These are phyloP conservation scores for Cricetomys ansorgei DNA, from an alignment of 2,113 vertebrate genomes.

Conservation along the genomic window DNA sequence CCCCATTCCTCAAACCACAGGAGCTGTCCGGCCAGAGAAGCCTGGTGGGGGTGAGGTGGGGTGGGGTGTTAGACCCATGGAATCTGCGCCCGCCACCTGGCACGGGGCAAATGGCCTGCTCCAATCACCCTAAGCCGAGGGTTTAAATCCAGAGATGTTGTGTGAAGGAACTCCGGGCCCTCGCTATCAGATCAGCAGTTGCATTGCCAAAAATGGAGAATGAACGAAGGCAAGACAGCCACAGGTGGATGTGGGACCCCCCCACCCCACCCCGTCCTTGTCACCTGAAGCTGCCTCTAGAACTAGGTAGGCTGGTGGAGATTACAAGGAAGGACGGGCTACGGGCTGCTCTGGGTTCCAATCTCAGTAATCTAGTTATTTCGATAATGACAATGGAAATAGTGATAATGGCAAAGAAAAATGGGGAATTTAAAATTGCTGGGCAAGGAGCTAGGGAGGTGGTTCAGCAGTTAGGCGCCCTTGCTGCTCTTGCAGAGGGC, in stretches of 20 bases:
- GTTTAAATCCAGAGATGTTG: background rate
- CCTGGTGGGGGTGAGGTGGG: background rate
- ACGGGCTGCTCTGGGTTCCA: background rate
- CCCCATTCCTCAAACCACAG: background rate
- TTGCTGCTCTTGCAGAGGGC: background rate
- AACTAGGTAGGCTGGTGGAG: background rate
- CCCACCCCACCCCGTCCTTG: background rate
- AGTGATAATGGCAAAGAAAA: no score
- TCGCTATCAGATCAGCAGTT: background rate
- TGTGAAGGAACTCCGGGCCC: background rate
- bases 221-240: background rate
- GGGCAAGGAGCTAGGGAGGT: background rate
- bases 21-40: background rate
- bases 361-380: background rate
- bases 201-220: background rate
- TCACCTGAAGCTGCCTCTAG: background rate
- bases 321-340: background rate
- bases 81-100: background rate
- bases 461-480: no score
- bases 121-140: background rate
- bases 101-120: background rate
- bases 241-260: background rate
- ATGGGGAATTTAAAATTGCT: constrained; percentile 32
- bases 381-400: background rate
- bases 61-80: background rate